Evolutionary conservation across 1,140 invertebrate genomes (phyloP).

Genomic region (Brachionus manjavacas): DNA sequence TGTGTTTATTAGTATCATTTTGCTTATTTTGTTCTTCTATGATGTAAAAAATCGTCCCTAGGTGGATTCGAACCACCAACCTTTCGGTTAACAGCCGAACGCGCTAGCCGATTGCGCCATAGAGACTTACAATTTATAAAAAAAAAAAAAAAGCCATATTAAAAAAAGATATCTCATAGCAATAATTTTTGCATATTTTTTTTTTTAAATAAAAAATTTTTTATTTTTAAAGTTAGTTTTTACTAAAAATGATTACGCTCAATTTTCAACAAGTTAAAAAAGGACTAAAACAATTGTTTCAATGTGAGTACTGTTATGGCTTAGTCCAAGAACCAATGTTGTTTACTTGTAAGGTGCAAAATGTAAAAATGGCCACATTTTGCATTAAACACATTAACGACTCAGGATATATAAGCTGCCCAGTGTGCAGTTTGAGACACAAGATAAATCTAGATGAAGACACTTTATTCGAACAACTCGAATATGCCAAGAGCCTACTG

Average conservation of each 20-base stretch:
- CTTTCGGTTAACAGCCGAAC: no score
- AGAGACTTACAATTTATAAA: no score
- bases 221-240: background rate
- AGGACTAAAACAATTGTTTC: background rate
- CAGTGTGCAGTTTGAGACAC: background rate
- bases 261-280: background rate
- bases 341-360: background rate
- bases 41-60: no score
- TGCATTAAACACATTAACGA: background rate
- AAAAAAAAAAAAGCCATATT: no score
- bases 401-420: background rate
- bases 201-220: background rate
- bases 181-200: background rate
- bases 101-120: no score
- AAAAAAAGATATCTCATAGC: background rate
- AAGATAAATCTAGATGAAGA: background rate
- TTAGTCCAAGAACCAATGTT: background rate
- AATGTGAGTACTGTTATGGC: background rate
- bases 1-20: no score
- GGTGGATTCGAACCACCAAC: no score
- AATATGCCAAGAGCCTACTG: background rate
- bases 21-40: no score
- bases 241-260: background rate
- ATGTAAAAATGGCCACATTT: background rate
- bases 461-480: background rate